Base-by-base conservation (phyloP, 2,797 vertebrate genomes). In the Sylvia borin region DNA sequence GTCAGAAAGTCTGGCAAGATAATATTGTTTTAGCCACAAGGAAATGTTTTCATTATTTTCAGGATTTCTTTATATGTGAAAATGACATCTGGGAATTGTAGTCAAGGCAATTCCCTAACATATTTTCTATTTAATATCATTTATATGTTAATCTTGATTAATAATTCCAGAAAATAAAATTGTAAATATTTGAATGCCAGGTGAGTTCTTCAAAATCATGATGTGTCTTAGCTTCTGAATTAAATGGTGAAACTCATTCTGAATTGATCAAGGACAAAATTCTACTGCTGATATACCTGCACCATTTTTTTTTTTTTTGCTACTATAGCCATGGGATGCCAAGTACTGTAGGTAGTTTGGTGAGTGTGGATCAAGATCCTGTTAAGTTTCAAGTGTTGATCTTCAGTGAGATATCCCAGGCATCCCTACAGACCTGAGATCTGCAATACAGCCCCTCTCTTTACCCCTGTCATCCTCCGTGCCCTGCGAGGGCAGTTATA, bases 251-350 rank as follows among this genome's bases (percentile, higher is more conserved):
- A 89, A 66, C 10, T 68, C 24, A 65, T 3, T 13, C 7, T 45
- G n/a, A 85, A 60, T 54, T 76, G 42, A 50, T 42, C 26, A 80
- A 74, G 29, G 53, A 55, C 21, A 88, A 89, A 92, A 74, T 48
- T 12, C 22, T 83, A 12, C 13, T 78, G 26, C 34, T 75, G 19
- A 5, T 58, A 60, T 20, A 38, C 11, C 8, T 51, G 34, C 16
- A 57, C 5, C 4, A 10, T 4, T 25, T 10, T 0, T 3, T 25
- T 10, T 0, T 3, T 45, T 34, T 75, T 82, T 65, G 24, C 32
- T 75, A 27, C 22, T 27, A 19, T 3, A 87, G 16, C 16, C 12
- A 12, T 4, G 5, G 13, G 32, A 68, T 26, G 17, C 5, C 64
- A 85, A 58, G 22, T 51, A 66, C 67, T 3, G 4, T 9, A 32